These are phyloP conservation scores for Ormia ochracea DNA, from an alignment of 2,888 invertebrate genomes.

Conservation along the genomic window DNA sequence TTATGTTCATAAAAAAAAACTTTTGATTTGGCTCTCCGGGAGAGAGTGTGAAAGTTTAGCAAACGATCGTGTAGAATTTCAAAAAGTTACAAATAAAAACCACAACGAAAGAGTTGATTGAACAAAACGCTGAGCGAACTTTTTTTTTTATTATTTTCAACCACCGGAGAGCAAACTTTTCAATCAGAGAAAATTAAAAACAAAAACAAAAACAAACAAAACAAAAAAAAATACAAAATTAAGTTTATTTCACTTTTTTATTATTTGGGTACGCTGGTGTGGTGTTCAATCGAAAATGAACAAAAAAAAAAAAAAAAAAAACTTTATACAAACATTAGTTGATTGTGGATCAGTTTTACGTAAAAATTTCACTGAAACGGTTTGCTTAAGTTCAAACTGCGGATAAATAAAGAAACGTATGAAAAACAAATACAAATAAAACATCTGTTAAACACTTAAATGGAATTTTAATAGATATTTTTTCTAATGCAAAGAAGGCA, in stretches of 20 bases:
- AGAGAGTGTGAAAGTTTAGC: constrained; percentile 59
- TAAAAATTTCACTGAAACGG: constrained; percentile 68
- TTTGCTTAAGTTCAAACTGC: constrained; percentile 61
- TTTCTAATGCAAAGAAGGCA: constrained; percentile 16
- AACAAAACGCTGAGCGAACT: constrained; percentile 27
- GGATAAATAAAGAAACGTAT: constrained; percentile 50
- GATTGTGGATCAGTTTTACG: constrained; percentile 65
- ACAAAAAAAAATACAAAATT: too few species aligned
- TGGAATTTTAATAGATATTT: constrained; percentile 42
- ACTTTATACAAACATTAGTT: constrained; percentile 46
- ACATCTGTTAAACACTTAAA: constrained; percentile 38
- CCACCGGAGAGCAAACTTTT: constrained; percentile 31
- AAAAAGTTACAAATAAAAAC: constrained; percentile 17
- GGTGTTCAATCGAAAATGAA: constrained; percentile 57
- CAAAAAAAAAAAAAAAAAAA: constrained; percentile 47
- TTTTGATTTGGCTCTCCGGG: constrained; percentile 1
- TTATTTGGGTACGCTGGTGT: constrained; percentile 55
- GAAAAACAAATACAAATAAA: constrained; percentile 12
- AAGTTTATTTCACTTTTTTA: constrained; percentile 47
- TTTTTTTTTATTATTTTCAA: constrained; percentile 25
- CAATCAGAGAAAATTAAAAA: constrained; percentile 17
- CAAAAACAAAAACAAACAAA: constrained; percentile 9
- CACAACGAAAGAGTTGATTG: constrained; percentile 15
- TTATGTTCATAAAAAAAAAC: background rate
- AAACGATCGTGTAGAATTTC: constrained; percentile 34